Evolutionary conservation across 2,113 vertebrate species (phyloP), one percentile per base, ranked within the genome.

Genomic region (Corythoichthys intestinalis): DNA sequence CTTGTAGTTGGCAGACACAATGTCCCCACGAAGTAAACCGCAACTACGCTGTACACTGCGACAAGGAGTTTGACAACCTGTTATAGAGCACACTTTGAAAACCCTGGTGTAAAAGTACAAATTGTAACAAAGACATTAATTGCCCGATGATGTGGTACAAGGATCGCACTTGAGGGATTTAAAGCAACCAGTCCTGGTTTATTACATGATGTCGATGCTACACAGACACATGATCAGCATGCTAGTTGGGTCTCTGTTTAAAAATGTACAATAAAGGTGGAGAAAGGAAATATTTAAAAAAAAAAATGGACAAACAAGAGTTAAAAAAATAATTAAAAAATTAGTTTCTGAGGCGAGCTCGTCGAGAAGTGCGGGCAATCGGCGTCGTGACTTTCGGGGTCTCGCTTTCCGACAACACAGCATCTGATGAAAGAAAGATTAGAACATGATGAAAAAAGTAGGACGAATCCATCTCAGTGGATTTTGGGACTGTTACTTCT

Each of bases 321-420:
- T 66, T 66, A 53, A 47, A 69, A 73, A n/a, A 6, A 5, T 41
- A 39, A 11, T 37, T 2, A 37, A 10, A 59, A 66, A 67, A 8
- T 92, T 75, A 93, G 85, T 92, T 90, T 71, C 92, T 81, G 77
- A 91, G 87, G 35, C 90, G 83, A 63, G 86, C 83, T 17, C 87
- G 86, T n/a, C 92, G 73, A 8, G 94, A 93, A 1, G 93, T 85
- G 68, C 95, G 93, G 67, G 90, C 86, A 74, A 98, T 96, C 72
- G 96, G 96, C 1, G 96, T 98, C 0, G 93, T 95, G 84, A 94
- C 95, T 91, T 93, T 95, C 15, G 96, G 96, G 0, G 94, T 97
- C 82, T 98, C 95, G 0, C 91, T 93, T 17, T 95, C 95, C 0
- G 54, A 88, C 90, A 98, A 90, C 46, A 96, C 91, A 41, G 94